These are phyloP conservation scores for Bhutanitis thaidina DNA, from an alignment of 2,888 invertebrate species.

Conservation along the genomic window DNA sequence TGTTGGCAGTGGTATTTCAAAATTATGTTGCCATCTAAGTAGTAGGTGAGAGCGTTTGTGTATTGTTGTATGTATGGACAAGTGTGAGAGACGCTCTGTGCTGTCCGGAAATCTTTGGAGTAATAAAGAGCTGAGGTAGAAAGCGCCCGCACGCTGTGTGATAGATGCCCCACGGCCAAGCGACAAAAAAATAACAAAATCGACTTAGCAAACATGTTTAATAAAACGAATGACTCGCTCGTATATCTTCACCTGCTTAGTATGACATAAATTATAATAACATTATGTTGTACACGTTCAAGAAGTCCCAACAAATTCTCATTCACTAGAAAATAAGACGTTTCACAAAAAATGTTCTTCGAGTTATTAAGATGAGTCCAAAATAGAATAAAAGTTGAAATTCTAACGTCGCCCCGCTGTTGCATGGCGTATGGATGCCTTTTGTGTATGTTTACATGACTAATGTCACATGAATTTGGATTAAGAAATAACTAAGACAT, in stretches of 20 bases:
- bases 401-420: conserved; percentile 50
- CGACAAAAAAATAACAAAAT: conserved; percentile 77
- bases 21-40: background rate
- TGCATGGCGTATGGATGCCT: conserved; percentile 38
- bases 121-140: conserved; percentile 74
- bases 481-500: conserved; percentile 28
- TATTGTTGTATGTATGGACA: conserved; percentile 14
- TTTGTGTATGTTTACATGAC: conserved; percentile 48
- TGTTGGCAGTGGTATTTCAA: background rate
- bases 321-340: conserved; percentile 74
- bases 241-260: conserved; percentile 80
- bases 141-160: conserved; percentile 75
- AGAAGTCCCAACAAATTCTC: conserved; percentile 76
- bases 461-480: conserved; percentile 39
- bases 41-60: conserved; percentile 12
- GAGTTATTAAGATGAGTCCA: conserved; percentile 57
- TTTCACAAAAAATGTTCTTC: conserved; percentile 64
- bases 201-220: conserved; percentile 78
- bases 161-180: conserved; percentile 67
- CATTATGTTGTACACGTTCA: conserved; percentile 77
- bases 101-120: conserved; percentile 72
- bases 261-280: conserved; percentile 79
- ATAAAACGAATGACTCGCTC: conserved; percentile 77
- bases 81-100: conserved; percentile 16
- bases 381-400: conserved; percentile 58